Base-by-base conservation (phyloP, 2,888 invertebrate species). In the Nomada ferruginata region DNA sequence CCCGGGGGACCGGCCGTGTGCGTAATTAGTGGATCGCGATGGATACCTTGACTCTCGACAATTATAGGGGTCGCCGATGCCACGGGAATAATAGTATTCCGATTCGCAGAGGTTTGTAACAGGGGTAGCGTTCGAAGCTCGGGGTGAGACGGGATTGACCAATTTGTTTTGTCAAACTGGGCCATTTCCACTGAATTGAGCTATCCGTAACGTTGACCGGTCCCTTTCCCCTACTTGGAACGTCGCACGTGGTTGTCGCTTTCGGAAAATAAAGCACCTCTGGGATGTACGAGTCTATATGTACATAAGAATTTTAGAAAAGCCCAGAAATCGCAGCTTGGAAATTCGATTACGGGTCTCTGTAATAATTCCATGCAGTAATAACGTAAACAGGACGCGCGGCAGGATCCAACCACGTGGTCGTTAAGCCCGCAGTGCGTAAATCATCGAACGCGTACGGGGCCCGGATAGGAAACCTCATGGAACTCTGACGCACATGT, bases 401-500 rank as follows among this genome's bases (percentile, higher is more conserved):
- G 52, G 29, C 20, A 50, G 74, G 78, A n/a, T 50, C 9, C 50
- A 15, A 44, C 60, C 76, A 72, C 77, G 79, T 75, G 79, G 68
- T 59, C 63, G 71, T 60, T 66, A 69, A 79, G 73, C 18, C 52
- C 64, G 64, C 57, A 63, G 73, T 26, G 78, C 70, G 83, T 87
- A 83, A 85, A 88, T 86, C 85, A 83, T 82, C 70, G 69, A 63
- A 50, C 82, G 83, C 70, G 74, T 79, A 79, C 80, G 68, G 60
- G 75, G 79, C 42, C 55, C 29, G 76, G 72, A 73, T 71, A 70
- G 70, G 75, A 78, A 79, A 53, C 64, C n/a, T 50, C 60, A 59
- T 36, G 80, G 61, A 85, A 81, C 87, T 76, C 77, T 70, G 83
- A 72, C 82, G 76, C 90, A 90, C 87, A 87, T 89, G 90, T 89